These are phyloP conservation scores for Odontophorus gujanensis DNA, from an alignment of 2,113 vertebrate genomes.

Conservation along the genomic window DNA sequence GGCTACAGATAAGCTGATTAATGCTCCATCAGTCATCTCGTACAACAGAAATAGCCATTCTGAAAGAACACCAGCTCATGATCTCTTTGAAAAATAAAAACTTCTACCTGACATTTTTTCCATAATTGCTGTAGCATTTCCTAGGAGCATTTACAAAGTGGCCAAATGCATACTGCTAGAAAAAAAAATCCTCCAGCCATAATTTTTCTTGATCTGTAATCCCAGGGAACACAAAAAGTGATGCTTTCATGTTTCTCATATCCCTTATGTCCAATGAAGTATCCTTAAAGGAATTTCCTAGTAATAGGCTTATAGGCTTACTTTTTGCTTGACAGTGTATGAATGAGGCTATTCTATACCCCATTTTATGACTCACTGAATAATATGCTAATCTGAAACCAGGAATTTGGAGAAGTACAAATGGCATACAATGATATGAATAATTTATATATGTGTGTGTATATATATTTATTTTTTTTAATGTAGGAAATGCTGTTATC, in stretches of 20 bases:
- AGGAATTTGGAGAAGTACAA: neutral
- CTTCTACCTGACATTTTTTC: neutral
- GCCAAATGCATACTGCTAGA: neutral
- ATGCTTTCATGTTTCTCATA: neutral
- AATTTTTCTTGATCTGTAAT: neutral
- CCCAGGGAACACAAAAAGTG: neutral
- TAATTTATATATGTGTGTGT: neutral
- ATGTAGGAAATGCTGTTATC: neutral
- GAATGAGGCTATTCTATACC: neutral
- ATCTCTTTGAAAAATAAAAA: slow-evolving; percentile 30
- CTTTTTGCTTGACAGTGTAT: neutral
- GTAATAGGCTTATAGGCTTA: neutral
- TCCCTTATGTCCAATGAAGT: neutral
- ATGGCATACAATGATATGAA: neutral
- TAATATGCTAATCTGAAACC: neutral
- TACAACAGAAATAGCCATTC: slow-evolving; percentile 18
- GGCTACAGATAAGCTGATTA: slow-evolving; percentile 46
- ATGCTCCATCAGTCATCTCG: neutral
- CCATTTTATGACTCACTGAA: neutral
- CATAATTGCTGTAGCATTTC: neutral
- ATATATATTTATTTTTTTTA: no score
- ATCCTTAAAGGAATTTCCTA: neutral
- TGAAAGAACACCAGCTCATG: neutral
- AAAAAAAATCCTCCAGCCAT: neutral
- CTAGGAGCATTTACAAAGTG: neutral